Conservation (phyloP, 2,113 vertebrate genomes). For the Embiotoca jacksoni region DNA sequence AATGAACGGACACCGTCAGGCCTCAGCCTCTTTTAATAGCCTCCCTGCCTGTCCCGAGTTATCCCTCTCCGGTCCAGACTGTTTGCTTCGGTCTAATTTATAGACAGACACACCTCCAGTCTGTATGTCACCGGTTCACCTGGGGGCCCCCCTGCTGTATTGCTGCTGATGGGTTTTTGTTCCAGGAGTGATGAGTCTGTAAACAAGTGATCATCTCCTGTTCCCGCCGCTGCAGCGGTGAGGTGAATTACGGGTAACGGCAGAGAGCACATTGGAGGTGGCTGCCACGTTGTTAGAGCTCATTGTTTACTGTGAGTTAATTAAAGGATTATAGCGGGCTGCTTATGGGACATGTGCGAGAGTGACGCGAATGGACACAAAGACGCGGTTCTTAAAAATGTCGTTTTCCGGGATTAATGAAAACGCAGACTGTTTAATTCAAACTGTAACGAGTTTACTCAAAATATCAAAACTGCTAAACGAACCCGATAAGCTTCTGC, state of each 20-base stretch:
- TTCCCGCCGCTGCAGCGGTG: neutral
- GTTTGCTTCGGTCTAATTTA: conserved; percentile 13
- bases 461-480: neutral
- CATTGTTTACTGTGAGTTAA: conserved; percentile 59
- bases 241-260: conserved; percentile 30
- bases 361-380: conserved; percentile 5
- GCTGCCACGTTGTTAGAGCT: conserved; percentile 19
- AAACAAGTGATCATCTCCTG: conserved; percentile 60
- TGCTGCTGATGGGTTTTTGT: conserved; percentile 23
- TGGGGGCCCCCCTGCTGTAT: neutral
- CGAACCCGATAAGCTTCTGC: no score
- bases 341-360: conserved; percentile 27
- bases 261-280: conserved; percentile 33
- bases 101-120: conserved; percentile 2
- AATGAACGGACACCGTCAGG: neutral
- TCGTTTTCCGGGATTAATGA: conserved; percentile 3
- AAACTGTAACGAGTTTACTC: neutral
- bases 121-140: neutral
- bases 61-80: neutral
- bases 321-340: conserved; percentile 54
- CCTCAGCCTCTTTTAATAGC: neutral
- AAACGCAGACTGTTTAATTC: conserved; percentile 7
- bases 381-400: neutral
- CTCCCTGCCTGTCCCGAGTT: neutral
- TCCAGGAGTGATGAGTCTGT: conserved; percentile 4